Evolutionary conservation across 2,113 vertebrate species (phyloP).

Genomic region (Anoura caudifer): DNA sequence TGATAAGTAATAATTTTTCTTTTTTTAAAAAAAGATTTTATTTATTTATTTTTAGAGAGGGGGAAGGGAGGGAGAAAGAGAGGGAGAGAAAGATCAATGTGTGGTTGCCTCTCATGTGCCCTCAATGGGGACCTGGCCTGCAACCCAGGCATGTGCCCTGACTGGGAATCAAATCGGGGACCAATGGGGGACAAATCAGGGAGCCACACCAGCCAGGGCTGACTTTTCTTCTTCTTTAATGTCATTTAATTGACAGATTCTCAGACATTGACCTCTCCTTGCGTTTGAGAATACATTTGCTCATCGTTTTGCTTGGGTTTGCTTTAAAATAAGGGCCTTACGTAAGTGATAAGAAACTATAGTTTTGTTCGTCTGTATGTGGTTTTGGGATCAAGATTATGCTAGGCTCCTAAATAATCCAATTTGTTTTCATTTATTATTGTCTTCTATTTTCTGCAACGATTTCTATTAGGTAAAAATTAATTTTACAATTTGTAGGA

Average conservation of each 20-base stretch:
- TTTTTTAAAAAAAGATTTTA: neutral
- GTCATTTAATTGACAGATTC: neutral
- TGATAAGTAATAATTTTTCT: neutral
- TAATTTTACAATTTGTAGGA: neutral
- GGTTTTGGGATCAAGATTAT: neutral
- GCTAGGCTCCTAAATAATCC: neutral
- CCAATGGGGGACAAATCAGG: too few species aligned
- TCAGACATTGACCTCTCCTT: neutral
- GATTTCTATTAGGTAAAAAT: neutral
- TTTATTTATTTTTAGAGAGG: too few species aligned
- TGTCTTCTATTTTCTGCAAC: neutral
- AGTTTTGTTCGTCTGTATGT: neutral
- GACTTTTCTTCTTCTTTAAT: neutral
- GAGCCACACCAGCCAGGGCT: neutral
- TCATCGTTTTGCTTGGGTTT: conserved; percentile 31
- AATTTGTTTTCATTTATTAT: neutral
- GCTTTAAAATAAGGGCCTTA: neutral
- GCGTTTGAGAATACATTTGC: neutral
- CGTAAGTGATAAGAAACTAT: neutral
- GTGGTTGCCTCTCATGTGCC: too few species aligned
- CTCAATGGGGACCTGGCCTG: too few species aligned
- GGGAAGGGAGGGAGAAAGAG: too few species aligned
- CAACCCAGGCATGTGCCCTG: too few species aligned
- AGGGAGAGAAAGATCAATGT: too few species aligned
- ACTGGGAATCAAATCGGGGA: too few species aligned